Percentiles rank a stretch among this genome's conserved stretches.
These are phyloP conservation scores for Ooceraea biroi DNA, from an alignment of 1,140 invertebrate genomes.

Conservation along the genomic window DNA sequence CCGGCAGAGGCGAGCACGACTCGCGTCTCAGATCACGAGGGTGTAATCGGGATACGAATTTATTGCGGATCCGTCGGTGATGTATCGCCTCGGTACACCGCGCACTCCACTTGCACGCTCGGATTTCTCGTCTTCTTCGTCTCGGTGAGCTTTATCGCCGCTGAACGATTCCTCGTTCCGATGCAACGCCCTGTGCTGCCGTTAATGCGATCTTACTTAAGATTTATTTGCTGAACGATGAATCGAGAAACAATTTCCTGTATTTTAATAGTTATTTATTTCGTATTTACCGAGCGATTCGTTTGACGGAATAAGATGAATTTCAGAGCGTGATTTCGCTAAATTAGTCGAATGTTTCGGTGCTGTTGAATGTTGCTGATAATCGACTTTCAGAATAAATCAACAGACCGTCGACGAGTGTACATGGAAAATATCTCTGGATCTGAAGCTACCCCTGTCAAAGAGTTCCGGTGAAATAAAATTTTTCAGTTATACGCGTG, in stretches of 20 bases:
- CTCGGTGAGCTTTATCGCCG: background rate
- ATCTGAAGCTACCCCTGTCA: background rate
- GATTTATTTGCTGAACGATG: constrained; percentile 7
- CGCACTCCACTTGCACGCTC: background rate
- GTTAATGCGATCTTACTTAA: background rate
- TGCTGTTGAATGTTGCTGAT: background rate
- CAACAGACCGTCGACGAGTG: background rate
- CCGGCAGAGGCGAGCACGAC: background rate
- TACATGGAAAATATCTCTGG: background rate
- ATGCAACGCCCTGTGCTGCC: background rate
- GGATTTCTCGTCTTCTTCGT: background rate
- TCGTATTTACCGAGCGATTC: too few relatives aligned
- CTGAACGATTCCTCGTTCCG: background rate
- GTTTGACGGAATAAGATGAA: too few relatives aligned
- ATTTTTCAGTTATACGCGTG: background rate
- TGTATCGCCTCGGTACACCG: background rate
- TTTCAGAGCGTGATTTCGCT: too few relatives aligned
- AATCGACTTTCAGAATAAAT: background rate
- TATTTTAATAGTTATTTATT: too few relatives aligned
- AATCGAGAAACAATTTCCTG: background rate
- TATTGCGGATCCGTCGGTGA: constrained; percentile 1
- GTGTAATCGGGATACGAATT: constrained; percentile 11
- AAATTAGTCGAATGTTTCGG: background rate
- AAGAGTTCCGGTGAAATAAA: background rate
- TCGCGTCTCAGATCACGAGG: constrained; percentile 2